A percentile compares a stretch with the other conserved stretches of the same genome.
These are phyloP conservation scores for Lasiurus borealis DNA, from an alignment of 2,113 vertebrate species.

Conservation along the genomic window DNA sequence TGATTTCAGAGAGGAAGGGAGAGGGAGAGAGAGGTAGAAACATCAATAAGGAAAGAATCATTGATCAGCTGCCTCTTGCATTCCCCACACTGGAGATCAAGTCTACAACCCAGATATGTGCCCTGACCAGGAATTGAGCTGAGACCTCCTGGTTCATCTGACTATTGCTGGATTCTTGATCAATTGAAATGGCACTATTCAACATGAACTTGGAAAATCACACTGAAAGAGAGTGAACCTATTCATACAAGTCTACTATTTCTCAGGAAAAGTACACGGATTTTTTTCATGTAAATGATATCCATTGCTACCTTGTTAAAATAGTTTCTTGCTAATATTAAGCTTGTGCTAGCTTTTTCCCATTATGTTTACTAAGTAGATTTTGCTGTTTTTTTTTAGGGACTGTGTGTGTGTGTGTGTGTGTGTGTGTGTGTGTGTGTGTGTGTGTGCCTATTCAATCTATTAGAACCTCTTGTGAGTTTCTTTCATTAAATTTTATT, in stretches of 20 bases:
- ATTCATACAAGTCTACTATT: neutral
- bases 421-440: neutral
- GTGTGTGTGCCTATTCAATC: neutral
- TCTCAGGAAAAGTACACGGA: neutral
- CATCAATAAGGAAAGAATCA: no score
- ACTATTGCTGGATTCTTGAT: neutral
- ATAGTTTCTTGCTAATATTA: neutral
- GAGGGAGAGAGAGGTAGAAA: no score
- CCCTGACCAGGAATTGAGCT: no score
- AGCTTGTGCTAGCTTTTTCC: neutral
- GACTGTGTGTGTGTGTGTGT: neutral
- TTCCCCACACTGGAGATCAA: no score
- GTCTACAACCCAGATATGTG: no score
- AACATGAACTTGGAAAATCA: neutral
- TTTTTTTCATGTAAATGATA: neutral
- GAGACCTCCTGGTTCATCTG: no score
- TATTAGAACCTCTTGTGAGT: constrained; percentile 58
- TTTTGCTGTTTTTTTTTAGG: constrained; percentile 1
- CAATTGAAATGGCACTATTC: neutral
- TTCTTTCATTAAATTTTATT: constrained; percentile 76
- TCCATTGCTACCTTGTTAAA: neutral
- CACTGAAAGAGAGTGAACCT: neutral
- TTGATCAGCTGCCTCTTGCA: no score
- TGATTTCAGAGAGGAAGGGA: no score
- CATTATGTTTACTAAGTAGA: constrained; percentile 30